Evolutionary conservation across 2,888 invertebrate genomes (phyloP), one percentile per base, ranked within the genome.

Genomic region (Ephialtes manifestator): DNA sequence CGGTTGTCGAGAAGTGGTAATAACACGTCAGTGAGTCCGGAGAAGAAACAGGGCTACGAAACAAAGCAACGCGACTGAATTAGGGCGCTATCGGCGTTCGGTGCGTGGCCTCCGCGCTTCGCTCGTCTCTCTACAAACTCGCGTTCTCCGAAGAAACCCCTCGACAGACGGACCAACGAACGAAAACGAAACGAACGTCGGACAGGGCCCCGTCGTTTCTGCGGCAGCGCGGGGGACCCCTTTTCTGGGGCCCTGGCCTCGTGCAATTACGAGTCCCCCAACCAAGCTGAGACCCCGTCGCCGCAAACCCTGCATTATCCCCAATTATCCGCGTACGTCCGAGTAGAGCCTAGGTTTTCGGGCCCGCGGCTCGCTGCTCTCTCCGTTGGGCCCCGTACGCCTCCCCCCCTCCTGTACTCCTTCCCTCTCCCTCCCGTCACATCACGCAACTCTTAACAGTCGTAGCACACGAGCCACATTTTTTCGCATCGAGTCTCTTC

Each of bases 311-410:
- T 89, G 87, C 89, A 93, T 93, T 93, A 93, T 93, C 92, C 92
- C 93, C 93, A 93, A 93, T 93, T 93, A 93, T 93, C 93, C 93
- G 91, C 89, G 92, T 91, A 90, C 91, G 90, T 93, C 91, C 84
- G 91, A 74, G 65, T 91, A 74, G 71, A 70, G 78, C 77, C 92
- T 92, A 91, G 92, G 90, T 91, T 92, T 93, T 92, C 89, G 89
- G 91, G 90, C 87, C 87, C 83, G 72, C 51, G 79, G 88, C 82
- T 71, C 76, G 48, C 83, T 86, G 82, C 81, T 81, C 39, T 70
- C 65, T 74, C 65, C 39, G 63, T 63, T 20, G 55, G 55, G 55
- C 55, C 55, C 55, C 11, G 28, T n/a, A 15, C 35, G 28, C 15
- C 75, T 75, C 74, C 75, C 79, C 43, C 70, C 31, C 60, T 10